A percentile compares a stretch with the other conserved stretches of the same genome.
phyloP scores from a whole-genome alignment of 2,888 invertebrate species.

The Polyommatus iphigenia region DNA sequence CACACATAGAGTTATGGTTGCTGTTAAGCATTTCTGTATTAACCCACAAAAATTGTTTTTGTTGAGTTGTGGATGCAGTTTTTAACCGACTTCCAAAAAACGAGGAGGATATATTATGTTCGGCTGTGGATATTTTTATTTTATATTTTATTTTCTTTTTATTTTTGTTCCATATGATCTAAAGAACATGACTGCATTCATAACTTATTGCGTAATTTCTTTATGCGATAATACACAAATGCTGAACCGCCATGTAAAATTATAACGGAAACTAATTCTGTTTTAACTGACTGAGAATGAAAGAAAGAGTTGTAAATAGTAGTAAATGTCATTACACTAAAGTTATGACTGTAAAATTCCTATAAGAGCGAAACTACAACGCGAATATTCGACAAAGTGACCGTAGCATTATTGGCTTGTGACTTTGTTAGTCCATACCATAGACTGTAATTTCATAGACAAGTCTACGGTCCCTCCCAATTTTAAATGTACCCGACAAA shows the following conservation, averaged over 20 bases:
- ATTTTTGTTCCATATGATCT: not conserved
- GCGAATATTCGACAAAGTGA: not conserved
- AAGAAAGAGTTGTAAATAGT: not conserved
- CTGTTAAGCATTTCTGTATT: too few species aligned
- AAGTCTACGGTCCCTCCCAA: not conserved
- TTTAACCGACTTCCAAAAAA: too few species aligned
- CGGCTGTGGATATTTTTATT: too few species aligned
- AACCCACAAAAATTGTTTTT: too few species aligned
- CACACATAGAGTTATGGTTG: too few species aligned
- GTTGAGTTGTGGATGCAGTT: not conserved
- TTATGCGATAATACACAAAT: too few species aligned
- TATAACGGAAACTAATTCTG: not conserved
- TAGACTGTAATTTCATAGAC: not conserved
- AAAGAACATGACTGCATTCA: too few species aligned
- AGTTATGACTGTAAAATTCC: not conserved
- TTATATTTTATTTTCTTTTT: too few species aligned
- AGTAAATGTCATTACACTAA: not conserved
- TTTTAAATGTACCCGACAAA: not conserved
- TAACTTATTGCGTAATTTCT: too few species aligned
- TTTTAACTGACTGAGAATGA: not conserved
- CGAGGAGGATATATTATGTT: too few species aligned
- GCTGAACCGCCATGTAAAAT: not conserved
- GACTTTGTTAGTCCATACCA: slow-evolving; percentile 13
- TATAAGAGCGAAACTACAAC: not conserved
- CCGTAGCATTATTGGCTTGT: slow-evolving; percentile 2